Conservation (phyloP, 2,113 vertebrate species). For the Ramphastos sulfuratus region DNA sequence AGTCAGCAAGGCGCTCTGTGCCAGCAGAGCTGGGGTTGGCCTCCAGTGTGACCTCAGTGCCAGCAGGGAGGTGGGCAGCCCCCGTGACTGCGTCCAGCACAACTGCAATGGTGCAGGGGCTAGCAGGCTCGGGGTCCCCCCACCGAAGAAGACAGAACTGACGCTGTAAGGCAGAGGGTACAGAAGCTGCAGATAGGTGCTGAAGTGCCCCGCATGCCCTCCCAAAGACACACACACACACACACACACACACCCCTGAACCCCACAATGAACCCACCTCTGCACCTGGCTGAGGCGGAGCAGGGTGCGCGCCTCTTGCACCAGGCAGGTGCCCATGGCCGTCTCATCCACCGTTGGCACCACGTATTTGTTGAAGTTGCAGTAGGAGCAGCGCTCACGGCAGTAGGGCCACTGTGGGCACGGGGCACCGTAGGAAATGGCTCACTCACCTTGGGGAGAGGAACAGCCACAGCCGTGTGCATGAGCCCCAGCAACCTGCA, state of each 20-base stretch:
- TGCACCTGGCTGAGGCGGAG: conserved; percentile 83
- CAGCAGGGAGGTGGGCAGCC: conserved; percentile 47
- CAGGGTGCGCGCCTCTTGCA: conserved; percentile 80
- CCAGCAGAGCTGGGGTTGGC: conserved; percentile 85
- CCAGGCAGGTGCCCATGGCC: conserved; percentile 79
- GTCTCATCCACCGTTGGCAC: conserved; percentile 74
- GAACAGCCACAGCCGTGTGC: neutral
- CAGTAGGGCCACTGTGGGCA: conserved; percentile 92
- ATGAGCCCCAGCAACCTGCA: fast-evolving
- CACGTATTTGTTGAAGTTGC: conserved; percentile 93
- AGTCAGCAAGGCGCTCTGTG: conserved; percentile 73
- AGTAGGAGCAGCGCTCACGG: conserved; percentile 90
- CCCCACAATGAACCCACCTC: conserved; percentile 60
- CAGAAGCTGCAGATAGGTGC: neutral
- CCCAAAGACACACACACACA: too few species aligned
- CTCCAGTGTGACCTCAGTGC: conserved; percentile 87
- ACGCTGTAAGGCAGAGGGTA: conserved; percentile 71
- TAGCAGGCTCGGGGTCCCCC: conserved; percentile 92
- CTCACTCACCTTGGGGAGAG: fast-evolving
- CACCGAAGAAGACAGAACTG: conserved; percentile 90
- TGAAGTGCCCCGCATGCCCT: fast-evolving
- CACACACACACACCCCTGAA: fast-evolving
- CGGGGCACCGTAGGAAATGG: fast-evolving
- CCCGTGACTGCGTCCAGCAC: conserved; percentile 81
- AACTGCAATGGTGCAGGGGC: conserved; percentile 76